phyloP scores from a whole-genome alignment of 2,888 invertebrate species.

The Agrotis segetum region DNA sequence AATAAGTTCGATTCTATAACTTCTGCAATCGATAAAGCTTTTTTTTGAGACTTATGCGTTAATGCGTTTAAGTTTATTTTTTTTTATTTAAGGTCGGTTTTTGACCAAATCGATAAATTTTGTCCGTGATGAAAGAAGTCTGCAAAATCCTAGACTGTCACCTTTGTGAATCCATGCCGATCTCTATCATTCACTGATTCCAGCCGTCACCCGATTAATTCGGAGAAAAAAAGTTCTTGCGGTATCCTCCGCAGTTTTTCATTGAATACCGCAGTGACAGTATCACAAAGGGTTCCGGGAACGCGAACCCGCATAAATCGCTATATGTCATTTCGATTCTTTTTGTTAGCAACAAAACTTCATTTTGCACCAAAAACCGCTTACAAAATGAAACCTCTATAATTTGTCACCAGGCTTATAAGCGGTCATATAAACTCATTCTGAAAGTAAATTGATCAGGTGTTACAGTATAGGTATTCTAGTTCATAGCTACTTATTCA shows the following conservation, averaged over 20 bases:
- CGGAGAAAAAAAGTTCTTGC: slow-evolving; percentile 26
- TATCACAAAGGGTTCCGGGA: slow-evolving; percentile 72
- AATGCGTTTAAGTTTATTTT: no score
- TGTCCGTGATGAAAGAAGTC: background rate
- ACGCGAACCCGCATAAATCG: slow-evolving; percentile 77
- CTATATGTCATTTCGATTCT: slow-evolving; percentile 76
- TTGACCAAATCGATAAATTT: no score
- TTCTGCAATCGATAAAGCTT: no score
- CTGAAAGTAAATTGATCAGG: slow-evolving; percentile 55
- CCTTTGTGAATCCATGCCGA: background rate
- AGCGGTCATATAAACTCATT: slow-evolving; percentile 45
- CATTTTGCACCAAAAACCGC: slow-evolving; percentile 68
- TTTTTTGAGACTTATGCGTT: no score
- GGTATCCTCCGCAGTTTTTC: slow-evolving; percentile 67
- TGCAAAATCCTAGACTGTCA: background rate
- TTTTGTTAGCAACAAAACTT: slow-evolving; percentile 78
- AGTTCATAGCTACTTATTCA: slow-evolving; percentile 48
- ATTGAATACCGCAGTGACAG: slow-evolving; percentile 73
- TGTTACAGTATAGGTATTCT: slow-evolving; percentile 53
- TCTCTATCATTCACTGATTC: background rate
- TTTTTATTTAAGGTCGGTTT: no score
- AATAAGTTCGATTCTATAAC: no score
- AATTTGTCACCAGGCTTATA: slow-evolving; percentile 17
- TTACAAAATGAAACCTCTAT: slow-evolving; percentile 40
- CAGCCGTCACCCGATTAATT: slow-evolving; percentile 26